phyloP scores from a whole-genome alignment of 35 echinoderm and acorn worm species.

The Eucidaris tribuloides region DNA sequence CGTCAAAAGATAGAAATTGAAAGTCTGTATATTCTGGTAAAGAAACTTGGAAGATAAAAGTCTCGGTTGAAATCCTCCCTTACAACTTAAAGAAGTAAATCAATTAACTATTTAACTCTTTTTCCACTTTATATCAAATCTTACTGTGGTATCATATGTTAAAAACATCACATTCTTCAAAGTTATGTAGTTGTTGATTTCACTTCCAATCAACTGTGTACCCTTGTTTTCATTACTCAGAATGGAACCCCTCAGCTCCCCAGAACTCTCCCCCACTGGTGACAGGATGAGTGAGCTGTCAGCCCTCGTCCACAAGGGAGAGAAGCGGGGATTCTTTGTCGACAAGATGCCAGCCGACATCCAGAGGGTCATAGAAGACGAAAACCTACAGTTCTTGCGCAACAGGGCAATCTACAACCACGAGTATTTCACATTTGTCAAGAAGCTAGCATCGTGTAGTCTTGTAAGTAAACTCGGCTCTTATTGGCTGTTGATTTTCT shows the following conservation, averaged over 20 bases:
- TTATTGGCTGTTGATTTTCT: too few species aligned
- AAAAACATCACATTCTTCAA: too few species aligned
- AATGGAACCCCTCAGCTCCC: slow-evolving; percentile 73
- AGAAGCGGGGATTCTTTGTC: slow-evolving; percentile 84
- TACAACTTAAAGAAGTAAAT: too few species aligned
- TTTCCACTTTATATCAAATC: too few species aligned
- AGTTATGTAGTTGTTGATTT: too few species aligned
- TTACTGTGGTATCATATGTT: too few species aligned
- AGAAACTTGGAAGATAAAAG: too few species aligned
- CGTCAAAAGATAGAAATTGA: too few species aligned
- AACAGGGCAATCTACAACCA: slow-evolving; percentile 75
- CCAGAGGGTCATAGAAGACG: slow-evolving; percentile 72
- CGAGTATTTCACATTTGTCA: slow-evolving; percentile 93
- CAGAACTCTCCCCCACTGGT: slow-evolving; percentile 79
- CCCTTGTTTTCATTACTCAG: slow-evolving; percentile 26
- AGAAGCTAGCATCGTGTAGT: slow-evolving; percentile 79
- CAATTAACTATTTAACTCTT: too few species aligned
- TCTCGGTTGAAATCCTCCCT: too few species aligned
- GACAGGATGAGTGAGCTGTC: slow-evolving; percentile 83
- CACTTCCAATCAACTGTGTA: neutral
- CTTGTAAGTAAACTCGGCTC: slow-evolving; percentile 47
- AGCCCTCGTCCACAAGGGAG: slow-evolving; percentile 87
- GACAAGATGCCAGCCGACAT: slow-evolving; percentile 88
- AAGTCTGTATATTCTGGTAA: too few species aligned
- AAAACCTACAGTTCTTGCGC: slow-evolving; percentile 84